These are phyloP conservation scores for Nibea coibor DNA, from an alignment of 2,113 vertebrate genomes.

Conservation along the genomic window DNA sequence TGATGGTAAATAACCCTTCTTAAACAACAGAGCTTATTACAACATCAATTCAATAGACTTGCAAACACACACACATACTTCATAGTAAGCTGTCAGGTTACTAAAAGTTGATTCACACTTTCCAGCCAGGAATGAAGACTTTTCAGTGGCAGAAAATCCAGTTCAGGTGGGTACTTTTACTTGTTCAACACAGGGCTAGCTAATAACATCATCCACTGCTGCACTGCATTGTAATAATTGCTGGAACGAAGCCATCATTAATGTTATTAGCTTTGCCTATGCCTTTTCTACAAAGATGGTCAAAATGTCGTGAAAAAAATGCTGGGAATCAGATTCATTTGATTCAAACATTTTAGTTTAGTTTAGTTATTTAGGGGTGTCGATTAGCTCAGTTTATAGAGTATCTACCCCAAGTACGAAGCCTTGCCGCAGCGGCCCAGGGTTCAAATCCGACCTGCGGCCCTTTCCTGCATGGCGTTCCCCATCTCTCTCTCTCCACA, in stretches of 20 bases:
- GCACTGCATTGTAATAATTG: neutral
- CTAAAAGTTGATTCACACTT: neutral
- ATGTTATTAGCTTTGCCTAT: neutral
- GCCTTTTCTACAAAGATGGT: neutral
- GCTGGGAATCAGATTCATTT: neutral
- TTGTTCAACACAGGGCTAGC: too few relatives aligned
- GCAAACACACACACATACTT: neutral
- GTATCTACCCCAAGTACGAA: too few relatives aligned
- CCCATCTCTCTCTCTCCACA: too few relatives aligned
- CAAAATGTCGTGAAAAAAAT: constrained; percentile 10
- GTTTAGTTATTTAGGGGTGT: too few relatives aligned
- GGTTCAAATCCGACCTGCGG: too few relatives aligned
- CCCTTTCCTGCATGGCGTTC: too few relatives aligned
- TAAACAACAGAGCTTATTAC: neutral
- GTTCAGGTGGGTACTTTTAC: too few relatives aligned
- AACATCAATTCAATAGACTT: neutral
- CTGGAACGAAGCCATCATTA: neutral
- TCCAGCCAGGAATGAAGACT: neutral
- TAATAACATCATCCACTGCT: neutral
- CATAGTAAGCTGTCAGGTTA: neutral
- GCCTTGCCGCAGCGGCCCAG: too few relatives aligned
- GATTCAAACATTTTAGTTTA: too few relatives aligned
- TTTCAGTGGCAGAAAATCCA: neutral
- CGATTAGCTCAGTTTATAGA: too few relatives aligned
- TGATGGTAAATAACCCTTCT: neutral